phyloP scores from a whole-genome alignment of 2,113 vertebrate genomes.

The Sturnira hondurensis region DNA sequence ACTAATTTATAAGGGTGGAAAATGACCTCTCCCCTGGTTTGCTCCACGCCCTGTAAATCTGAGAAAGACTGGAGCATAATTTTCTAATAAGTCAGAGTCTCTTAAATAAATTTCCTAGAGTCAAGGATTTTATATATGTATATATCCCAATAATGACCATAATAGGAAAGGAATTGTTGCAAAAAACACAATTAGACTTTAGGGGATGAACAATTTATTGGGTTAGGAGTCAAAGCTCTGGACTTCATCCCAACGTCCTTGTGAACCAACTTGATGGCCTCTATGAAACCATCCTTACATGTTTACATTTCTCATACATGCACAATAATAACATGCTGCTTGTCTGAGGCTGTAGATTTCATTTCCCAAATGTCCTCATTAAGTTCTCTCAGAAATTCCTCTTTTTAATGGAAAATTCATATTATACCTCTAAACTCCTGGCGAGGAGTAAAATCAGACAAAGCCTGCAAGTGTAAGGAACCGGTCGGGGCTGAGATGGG shows the following conservation, averaged over 20 bases:
- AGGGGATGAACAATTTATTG: not conserved
- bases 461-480: not conserved
- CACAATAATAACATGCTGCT: not conserved
- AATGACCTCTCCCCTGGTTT: constrained; percentile 13
- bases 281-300: not conserved
- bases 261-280: not conserved
- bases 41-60: not conserved
- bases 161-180: not conserved
- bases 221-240: not conserved
- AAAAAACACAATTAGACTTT: not conserved
- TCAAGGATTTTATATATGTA: too few relatives aligned
- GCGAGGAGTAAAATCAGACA: not conserved
- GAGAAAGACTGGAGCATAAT: not conserved
- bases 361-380: not conserved
- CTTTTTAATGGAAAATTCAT: not conserved
- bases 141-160: not conserved
- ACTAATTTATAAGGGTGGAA: constrained; percentile 18
- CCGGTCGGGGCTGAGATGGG: not conserved
- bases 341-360: not conserved
- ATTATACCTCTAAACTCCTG: not conserved
- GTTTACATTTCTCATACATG: not conserved
- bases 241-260: not conserved
- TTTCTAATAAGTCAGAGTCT: constrained; percentile 5
- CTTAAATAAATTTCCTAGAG: constrained; percentile 31
- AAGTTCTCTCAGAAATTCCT: not conserved